Evolutionary conservation across 2,888 invertebrate species (phyloP), one percentile per base, ranked within the genome.

Genomic region (Blera fallax): DNA sequence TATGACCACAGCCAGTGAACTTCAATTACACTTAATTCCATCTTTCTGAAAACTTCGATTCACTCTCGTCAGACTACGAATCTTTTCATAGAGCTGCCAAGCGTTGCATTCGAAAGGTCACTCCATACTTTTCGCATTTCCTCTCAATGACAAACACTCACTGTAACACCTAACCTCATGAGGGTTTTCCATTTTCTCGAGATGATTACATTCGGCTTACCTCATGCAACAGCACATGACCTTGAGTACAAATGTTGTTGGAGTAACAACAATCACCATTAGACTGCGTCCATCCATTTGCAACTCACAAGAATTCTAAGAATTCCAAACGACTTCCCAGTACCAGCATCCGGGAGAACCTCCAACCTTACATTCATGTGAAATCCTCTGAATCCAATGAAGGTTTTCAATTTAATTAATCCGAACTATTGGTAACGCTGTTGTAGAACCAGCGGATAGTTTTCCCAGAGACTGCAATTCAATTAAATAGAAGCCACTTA

Each of bases 341-440:
- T 10, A 4, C 1, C 29, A 10, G 6, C 18, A n/a, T 14, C 37
- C 16, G 0, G 0, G 0, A 10, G 29, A 8, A 34, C 32, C 11
- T 27, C n/a, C 54, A 16, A 27, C 45, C 45, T 21, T 10, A 14
- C 18, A 48, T 60, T 37, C 60, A 72, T 48, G 58, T 34, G 18
- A 65, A 65, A 65, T 79, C 56, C 79, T 40, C 32, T 64, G 21
- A 70, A 60, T 78, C 73, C 67, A 32, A 70, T 52, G 67, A 62
- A 37, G 62, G 83, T 69, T 84, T 79, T 69, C 83, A 79, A 79
- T 84, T 84, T 84, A 84, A 84, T 84, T 84, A 84, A 84, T 79
- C 74, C 79, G 8, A 69, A 84, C 74, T 79, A 74, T 58, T 84
- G 73, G 79, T 50, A 69, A 74, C 50, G 56, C 73, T 74, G 62